These are phyloP conservation scores for Branchipolynoe longqiensis DNA, from an alignment of 2,888 invertebrate genomes.

Conservation along the genomic window DNA sequence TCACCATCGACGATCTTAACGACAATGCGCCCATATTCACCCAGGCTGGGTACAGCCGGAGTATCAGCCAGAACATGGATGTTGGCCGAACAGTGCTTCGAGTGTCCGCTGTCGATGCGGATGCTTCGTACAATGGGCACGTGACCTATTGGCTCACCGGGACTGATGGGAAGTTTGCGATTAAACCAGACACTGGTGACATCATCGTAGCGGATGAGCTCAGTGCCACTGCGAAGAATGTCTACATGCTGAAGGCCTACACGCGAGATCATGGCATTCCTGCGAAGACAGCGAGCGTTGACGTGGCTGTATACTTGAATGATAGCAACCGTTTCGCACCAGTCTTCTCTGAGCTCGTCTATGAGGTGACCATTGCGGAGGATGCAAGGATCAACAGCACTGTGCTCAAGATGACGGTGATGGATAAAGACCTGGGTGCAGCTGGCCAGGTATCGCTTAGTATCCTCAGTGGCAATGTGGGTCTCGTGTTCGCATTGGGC, in stretches of 20 bases:
- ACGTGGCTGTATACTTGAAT: constrained; percentile 49
- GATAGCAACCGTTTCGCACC: constrained; percentile 55
- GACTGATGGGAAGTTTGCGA: constrained; percentile 58
- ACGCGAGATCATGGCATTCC: constrained; percentile 61
- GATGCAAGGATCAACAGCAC: not conserved
- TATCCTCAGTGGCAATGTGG: constrained; percentile 48
- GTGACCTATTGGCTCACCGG: constrained; percentile 61
- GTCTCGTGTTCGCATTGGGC: constrained; percentile 46
- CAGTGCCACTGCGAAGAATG: not conserved
- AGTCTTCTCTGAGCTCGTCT: constrained; percentile 54
- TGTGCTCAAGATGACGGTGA: constrained; percentile 33
- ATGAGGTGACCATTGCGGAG: constrained; percentile 52
- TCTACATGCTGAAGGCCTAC: constrained; percentile 49
- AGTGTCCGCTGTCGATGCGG: constrained; percentile 42
- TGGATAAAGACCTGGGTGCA: constrained; percentile 57
- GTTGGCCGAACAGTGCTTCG: constrained; percentile 11
- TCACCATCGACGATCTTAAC: constrained; percentile 56
- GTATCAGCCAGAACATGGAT: constrained; percentile 37
- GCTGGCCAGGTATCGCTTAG: constrained; percentile 53
- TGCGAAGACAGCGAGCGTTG: constrained; percentile 27
- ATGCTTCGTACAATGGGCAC: constrained; percentile 52
- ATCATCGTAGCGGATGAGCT: constrained; percentile 47
- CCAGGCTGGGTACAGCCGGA: not conserved
- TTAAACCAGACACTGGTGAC: constrained; percentile 59
- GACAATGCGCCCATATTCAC: constrained; percentile 61